These are phyloP conservation scores for Thysanoteuthis rhombus DNA, from an alignment of 2,888 invertebrate genomes.

Conservation along the genomic window DNA sequence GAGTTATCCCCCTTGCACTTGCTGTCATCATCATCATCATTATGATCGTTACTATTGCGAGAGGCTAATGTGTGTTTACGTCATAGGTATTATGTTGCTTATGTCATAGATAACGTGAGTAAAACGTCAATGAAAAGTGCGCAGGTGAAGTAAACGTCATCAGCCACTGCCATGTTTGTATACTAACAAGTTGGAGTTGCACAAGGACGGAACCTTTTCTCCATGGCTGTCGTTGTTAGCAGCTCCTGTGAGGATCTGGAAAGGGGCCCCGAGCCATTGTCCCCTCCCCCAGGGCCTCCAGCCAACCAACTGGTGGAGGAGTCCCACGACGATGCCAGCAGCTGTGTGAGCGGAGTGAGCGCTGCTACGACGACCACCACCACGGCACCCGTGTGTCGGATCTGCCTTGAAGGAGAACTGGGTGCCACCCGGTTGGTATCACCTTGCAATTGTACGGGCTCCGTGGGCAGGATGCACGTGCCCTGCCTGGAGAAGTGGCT, in stretches of 20 bases:
- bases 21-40: neutral
- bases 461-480: constrained; percentile 79
- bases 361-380: neutral
- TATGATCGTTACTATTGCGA: neutral
- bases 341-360: neutral
- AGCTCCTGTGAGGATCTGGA: neutral
- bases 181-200: neutral
- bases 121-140: neutral
- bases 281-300: neutral
- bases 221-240: neutral
- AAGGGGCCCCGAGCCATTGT: neutral
- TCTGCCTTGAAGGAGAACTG: constrained; percentile 71
- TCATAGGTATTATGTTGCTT: neutral
- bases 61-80: neutral
- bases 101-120: neutral
- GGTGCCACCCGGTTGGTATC: constrained; percentile 70
- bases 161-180: neutral
- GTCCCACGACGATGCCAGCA: neutral
- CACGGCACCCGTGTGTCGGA: constrained; percentile 67
- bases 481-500: constrained; percentile 82
- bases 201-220: neutral
- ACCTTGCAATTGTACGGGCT: constrained; percentile 75
- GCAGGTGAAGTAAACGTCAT: neutral
- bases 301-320: neutral
- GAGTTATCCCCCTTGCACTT: neutral